phyloP scores from a whole-genome alignment of 2,113 vertebrate species.

The Rattus norvegicus region DNA sequence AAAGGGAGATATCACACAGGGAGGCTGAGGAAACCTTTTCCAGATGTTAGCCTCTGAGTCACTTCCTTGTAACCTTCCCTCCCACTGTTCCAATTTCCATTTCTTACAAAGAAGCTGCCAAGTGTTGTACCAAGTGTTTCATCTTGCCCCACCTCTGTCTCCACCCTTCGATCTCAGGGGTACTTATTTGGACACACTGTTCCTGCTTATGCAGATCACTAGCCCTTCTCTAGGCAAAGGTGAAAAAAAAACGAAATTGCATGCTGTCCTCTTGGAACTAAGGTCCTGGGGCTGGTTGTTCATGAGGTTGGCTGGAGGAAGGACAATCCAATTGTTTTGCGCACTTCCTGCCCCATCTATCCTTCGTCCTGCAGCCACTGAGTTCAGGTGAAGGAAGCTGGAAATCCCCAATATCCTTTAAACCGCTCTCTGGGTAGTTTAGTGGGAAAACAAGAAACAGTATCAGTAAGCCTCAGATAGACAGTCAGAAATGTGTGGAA shows the following conservation, averaged over 20 bases:
- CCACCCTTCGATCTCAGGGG: neutral
- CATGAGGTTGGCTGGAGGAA: neutral
- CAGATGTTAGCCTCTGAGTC: slow-evolving; percentile 50
- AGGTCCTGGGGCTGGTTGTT: neutral
- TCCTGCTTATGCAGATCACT: slow-evolving; percentile 7
- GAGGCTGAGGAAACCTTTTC: slow-evolving; percentile 18
- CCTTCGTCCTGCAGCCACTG: neutral
- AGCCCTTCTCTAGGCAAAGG: neutral
- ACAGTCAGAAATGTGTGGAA: neutral
- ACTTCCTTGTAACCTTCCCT: slow-evolving; percentile 7
- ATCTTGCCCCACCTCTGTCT: neutral
- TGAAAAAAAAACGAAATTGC: slow-evolving; percentile 11
- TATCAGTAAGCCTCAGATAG: neutral
- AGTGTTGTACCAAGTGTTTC: neutral
- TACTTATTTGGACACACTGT: slow-evolving; percentile 46
- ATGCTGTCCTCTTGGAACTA: neutral
- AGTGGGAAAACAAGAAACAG: neutral
- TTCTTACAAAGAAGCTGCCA: slow-evolving; percentile 8
- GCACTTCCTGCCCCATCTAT: neutral
- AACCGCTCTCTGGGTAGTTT: neutral
- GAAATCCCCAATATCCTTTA: slow-evolving; percentile 11
- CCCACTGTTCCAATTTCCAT: neutral
- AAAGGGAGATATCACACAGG: neutral
- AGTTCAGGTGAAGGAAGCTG: neutral
- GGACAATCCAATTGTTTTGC: neutral